A percentile compares a stretch with the other conserved stretches of the same genome.
These are phyloP conservation scores for crab-eating macaque (Macaca fascicularis) DNA, from an alignment of 2,113 vertebrate genomes.

Conservation along the genomic window T2T-MFA8v1.1 NC_088376.1:5836001-5836500, in stretches of 20 bases:
- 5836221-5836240: neutral
- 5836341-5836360: neutral
- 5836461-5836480: neutral
- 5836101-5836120: neutral
- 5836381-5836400: neutral
- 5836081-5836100: neutral
- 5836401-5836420: neutral
- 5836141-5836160: neutral
- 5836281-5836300: neutral
- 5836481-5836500: neutral
- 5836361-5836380: neutral
- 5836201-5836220: constrained; percentile 2
- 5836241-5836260: neutral
- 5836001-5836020: neutral
- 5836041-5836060: neutral
- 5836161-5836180: neutral
- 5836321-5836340: neutral
- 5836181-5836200: neutral
- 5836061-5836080: neutral
- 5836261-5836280: neutral
- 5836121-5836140: neutral
- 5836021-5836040: neutral
- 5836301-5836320: neutral
- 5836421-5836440: neutral
- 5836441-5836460: neutral